Evolutionary conservation across 2,797 vertebrate species (phyloP).

Genomic region (Poecilia picta): DNA sequence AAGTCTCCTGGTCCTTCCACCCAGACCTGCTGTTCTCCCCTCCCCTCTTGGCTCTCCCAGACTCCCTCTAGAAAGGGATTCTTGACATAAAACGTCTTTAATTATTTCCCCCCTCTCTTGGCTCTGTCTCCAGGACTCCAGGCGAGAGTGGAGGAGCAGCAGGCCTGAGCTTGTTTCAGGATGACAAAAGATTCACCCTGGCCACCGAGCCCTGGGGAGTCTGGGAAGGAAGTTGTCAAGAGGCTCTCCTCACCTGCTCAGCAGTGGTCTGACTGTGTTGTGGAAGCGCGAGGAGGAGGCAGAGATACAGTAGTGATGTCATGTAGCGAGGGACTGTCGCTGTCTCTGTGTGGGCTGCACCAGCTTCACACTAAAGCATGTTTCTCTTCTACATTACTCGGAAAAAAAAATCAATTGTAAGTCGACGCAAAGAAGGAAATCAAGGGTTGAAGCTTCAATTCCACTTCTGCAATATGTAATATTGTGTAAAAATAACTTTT

Average conservation of each 20-base stretch:
- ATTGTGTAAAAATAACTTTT: background rate
- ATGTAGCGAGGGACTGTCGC: slow-evolving; percentile 52
- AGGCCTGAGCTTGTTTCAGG: slow-evolving; percentile 79
- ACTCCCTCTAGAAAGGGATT: slow-evolving; percentile 81
- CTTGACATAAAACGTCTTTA: slow-evolving; percentile 91
- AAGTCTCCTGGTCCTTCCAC: slow-evolving; percentile 39
- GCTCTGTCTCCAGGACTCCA: slow-evolving; percentile 77
- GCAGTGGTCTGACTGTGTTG: slow-evolving; percentile 70
- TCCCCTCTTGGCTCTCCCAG: slow-evolving; percentile 63
- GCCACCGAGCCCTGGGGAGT: slow-evolving; percentile 68
- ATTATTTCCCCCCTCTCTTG: slow-evolving; percentile 84
- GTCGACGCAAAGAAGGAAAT: background rate
- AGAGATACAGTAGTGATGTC: slow-evolving; percentile 35
- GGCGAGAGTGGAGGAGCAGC: slow-evolving; percentile 73
- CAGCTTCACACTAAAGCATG: slow-evolving; percentile 55
- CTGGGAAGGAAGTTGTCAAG: slow-evolving; percentile 77
- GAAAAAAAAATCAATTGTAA: slow-evolving; percentile 16
- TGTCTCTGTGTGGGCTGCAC: slow-evolving; percentile 62
- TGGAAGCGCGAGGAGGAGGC: slow-evolving; percentile 55
- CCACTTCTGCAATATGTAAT: background rate
- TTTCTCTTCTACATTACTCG: slow-evolving; percentile 49
- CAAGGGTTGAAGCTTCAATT: background rate
- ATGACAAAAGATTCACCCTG: slow-evolving; percentile 78
- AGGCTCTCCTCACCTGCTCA: slow-evolving; percentile 77
- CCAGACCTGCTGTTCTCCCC: slow-evolving; percentile 44